These are phyloP conservation scores for Anagrus nilaparvatae DNA, from an alignment of 1,140 invertebrate genomes.

Conservation along the genomic window DNA sequence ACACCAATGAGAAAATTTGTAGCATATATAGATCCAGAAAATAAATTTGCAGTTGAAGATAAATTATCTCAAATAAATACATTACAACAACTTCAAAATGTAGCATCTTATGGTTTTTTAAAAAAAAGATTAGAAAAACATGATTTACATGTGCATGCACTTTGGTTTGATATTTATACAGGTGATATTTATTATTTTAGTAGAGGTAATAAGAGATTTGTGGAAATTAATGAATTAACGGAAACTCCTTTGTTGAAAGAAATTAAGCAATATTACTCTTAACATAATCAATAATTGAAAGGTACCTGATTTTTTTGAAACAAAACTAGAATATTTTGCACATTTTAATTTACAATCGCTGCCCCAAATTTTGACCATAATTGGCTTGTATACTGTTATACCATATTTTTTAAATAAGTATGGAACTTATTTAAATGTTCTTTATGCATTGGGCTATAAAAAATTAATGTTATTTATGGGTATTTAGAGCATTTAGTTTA, in stretches of 20 bases:
- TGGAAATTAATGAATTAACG: slow-evolving; percentile 73
- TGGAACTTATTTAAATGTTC: no score
- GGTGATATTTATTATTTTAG: slow-evolving; percentile 94
- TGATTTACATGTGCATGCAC: slow-evolving; percentile 79
- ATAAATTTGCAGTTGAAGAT: slow-evolving; percentile 80
- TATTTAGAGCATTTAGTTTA: no score
- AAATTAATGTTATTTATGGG: no score
- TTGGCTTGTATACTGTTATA: no score
- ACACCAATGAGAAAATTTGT: slow-evolving; percentile 77
- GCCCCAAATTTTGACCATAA: no score
- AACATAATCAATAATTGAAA: no score
- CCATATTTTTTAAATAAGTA: no score
- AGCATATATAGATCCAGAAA: slow-evolving; percentile 88
- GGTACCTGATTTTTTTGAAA: no score
- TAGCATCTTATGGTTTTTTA: slow-evolving; percentile 89
- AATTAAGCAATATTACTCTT: slow-evolving; percentile 72
- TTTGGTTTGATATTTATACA: slow-evolving; percentile 97
- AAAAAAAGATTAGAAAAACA: slow-evolving; percentile 71
- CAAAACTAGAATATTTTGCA: no score
- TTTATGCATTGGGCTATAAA: no score
- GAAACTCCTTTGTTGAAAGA: slow-evolving; percentile 65
- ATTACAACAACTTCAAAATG: slow-evolving; percentile 86
- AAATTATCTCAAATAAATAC: slow-evolving; percentile 94
- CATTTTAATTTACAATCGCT: no score
- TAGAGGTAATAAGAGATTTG: slow-evolving; percentile 68